Percentiles rank a stretch among this genome's conserved stretches.
Conservation (phyloP, 2,113 vertebrate genomes). For the Aleadryas rufinucha region DNA sequence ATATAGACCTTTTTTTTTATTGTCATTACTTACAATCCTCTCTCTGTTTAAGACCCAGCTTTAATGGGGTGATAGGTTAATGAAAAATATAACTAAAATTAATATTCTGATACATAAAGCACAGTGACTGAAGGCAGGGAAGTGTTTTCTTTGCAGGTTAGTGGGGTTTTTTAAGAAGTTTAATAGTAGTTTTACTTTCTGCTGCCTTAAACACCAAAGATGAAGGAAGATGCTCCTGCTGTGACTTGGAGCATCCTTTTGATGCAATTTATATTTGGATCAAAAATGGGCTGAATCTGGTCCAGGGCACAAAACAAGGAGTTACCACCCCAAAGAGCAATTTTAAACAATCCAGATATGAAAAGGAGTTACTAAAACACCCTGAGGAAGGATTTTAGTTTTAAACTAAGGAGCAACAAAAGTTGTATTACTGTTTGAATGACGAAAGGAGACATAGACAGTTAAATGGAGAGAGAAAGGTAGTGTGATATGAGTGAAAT, state of each 20-base stretch:
- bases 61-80: background rate
- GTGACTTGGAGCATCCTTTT: background rate
- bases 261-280: background rate
- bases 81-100: background rate
- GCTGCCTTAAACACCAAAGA: background rate
- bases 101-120: background rate
- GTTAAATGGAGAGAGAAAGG: background rate
- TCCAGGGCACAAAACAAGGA: background rate
- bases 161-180: fast-evolving
- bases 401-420: background rate
- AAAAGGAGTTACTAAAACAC: background rate
- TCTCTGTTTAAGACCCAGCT: background rate
- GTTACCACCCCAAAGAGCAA: background rate
- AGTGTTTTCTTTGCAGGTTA: background rate
- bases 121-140: background rate
- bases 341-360: background rate
- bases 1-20: background rate
- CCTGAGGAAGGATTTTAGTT: background rate
- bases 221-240: background rate
- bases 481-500: background rate
- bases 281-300: background rate
- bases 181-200: background rate
- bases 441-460: background rate
- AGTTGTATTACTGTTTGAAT: background rate
- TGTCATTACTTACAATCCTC: background rate